Evolutionary conservation across 2,888 invertebrate genomes (phyloP).

Genomic region (Microplitis manilae): DNA sequence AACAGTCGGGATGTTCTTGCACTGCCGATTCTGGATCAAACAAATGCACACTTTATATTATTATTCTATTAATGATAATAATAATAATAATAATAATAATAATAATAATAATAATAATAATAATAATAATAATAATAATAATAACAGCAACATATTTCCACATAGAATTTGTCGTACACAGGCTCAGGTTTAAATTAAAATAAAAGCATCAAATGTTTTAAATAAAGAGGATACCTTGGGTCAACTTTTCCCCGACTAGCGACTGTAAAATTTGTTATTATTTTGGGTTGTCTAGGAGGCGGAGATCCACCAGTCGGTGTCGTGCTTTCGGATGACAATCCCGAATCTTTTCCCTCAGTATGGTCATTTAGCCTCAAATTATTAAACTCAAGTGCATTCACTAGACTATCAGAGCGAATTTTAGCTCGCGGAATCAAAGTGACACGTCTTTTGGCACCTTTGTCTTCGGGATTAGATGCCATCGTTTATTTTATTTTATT

Average conservation of each 20-base stretch:
- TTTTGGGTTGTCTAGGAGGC: conserved; percentile 60
- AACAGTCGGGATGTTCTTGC: conserved; percentile 64
- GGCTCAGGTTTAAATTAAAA: conserved; percentile 3
- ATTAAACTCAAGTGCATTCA: conserved; percentile 39
- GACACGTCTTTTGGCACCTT: conserved; percentile 59
- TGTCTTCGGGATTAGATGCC: conserved; percentile 53
- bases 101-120: conserved; percentile 7
- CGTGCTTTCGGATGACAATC: conserved; percentile 67
- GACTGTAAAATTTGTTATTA: conserved; percentile 51
- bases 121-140: conserved; percentile 2
- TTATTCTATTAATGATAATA: background rate
- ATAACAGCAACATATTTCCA: background rate
- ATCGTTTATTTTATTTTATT: conserved; percentile 32
- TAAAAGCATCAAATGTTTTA: background rate
- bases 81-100: background rate
- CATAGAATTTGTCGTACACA: background rate
- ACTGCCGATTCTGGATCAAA: conserved; percentile 64
- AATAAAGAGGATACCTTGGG: conserved; percentile 55
- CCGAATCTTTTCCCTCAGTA: conserved; percentile 64
- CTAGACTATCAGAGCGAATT: conserved; percentile 2
- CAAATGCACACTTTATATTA: conserved; percentile 23
- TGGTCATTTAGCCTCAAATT: conserved; percentile 40
- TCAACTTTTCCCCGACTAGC: conserved; percentile 57
- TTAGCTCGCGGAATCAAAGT: conserved; percentile 47
- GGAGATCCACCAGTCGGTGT: conserved; percentile 68